Evolutionary conservation across 2,797 vertebrate genomes (phyloP).

Genomic region (Gephyroberyx darwinii): DNA sequence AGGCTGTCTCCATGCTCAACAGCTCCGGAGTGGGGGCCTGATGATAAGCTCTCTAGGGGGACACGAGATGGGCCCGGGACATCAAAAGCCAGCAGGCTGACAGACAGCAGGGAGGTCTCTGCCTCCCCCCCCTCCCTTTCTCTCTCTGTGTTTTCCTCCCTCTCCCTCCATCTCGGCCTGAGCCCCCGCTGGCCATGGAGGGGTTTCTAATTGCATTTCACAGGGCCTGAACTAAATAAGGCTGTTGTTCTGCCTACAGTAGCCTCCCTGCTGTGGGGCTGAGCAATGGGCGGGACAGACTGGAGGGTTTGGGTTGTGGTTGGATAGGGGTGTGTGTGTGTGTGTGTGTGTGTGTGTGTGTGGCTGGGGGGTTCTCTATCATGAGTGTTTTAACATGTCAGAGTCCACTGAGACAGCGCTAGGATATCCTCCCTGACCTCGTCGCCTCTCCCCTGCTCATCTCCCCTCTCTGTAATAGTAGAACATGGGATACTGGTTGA

Average conservation of each 20-base stretch:
- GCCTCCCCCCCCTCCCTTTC: constrained; percentile 53
- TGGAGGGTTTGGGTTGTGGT: constrained; percentile 13
- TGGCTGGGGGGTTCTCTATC: constrained; percentile 32
- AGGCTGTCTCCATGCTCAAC: constrained; percentile 71
- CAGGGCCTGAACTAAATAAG: constrained; percentile 81
- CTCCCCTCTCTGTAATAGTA: constrained; percentile 58
- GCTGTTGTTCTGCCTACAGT: constrained; percentile 81
- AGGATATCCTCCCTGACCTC: constrained; percentile 44
- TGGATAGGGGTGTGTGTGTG: constrained; percentile 4
- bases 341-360: constrained; percentile 1
- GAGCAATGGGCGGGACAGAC: constrained; percentile 46
- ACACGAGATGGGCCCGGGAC: constrained; percentile 83
- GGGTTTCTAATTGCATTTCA: constrained; percentile 87
- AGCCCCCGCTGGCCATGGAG: constrained; percentile 75
- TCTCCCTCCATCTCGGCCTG: constrained; percentile 44
- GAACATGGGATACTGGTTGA: constrained; percentile 55
- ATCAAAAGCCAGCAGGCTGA: constrained; percentile 86
- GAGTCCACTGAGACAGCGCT: constrained; percentile 54
- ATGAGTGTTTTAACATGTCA: constrained; percentile 68
- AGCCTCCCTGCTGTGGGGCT: constrained; percentile 49
- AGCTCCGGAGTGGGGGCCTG: constrained; percentile 77
- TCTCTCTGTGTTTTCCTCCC: constrained; percentile 32
- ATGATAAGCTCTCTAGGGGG: constrained; percentile 84
- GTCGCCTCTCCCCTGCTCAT: constrained; percentile 15
- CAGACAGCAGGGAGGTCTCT: constrained; percentile 80